A percentile compares a stretch with the other conserved stretches of the same genome.
Conservation (phyloP, 2,113 vertebrate genomes). For the Himantopus leucocephalus region DNA sequence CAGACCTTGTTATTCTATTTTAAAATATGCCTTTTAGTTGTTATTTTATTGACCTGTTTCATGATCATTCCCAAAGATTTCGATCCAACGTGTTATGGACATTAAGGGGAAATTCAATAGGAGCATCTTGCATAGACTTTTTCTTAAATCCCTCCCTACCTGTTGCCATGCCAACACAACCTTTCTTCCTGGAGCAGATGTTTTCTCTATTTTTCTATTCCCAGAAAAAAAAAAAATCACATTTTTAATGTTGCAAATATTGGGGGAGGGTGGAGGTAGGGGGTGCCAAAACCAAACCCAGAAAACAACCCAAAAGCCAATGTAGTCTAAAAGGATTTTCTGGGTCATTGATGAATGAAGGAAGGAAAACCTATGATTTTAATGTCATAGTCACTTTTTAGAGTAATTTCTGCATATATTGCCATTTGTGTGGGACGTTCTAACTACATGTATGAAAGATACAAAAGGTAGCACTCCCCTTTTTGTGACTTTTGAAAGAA, state of each 20-base stretch:
- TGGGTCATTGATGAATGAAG: neutral
- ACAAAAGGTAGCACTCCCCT: fast-evolving
- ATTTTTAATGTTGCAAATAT: neutral
- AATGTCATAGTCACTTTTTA: neutral
- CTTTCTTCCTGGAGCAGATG: neutral
- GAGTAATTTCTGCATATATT: neutral
- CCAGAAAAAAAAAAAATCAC: neutral
- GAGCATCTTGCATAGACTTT: neutral
- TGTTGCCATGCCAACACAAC: slow-evolving; percentile 16
- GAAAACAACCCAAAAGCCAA: neutral
- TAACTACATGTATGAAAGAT: neutral
- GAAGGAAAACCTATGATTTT: neutral
- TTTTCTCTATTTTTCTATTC: neutral
- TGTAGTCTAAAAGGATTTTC: neutral
- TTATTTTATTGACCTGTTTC: neutral
- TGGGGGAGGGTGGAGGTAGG: neutral
- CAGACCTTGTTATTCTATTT: neutral
- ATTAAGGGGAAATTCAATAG: neutral
- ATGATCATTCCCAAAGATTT: neutral
- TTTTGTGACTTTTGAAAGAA: neutral
- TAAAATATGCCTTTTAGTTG: neutral
- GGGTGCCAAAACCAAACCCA: neutral
- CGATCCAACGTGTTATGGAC: neutral
- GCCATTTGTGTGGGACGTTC: neutral
- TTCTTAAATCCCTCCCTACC: neutral